Evolutionary conservation across 2,888 invertebrate genomes (phyloP), one percentile per base, ranked within the genome.

Genomic region (Argyra leucocephala): DNA sequence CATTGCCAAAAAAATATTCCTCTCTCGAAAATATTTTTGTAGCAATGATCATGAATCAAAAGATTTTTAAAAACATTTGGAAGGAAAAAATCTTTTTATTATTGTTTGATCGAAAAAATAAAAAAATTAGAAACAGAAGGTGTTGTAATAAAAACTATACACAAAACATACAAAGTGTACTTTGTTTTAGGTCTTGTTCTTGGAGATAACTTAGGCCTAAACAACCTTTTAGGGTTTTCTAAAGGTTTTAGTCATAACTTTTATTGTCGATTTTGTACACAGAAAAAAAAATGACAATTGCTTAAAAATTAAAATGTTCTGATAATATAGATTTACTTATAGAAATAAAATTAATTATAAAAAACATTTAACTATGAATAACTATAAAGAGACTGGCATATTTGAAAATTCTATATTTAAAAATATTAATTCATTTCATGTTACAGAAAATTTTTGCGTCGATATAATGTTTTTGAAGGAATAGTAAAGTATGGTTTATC

Each of bases 61-160:
- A 63, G 37, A 63, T 22, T 36, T n/a, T n/a, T 63, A 21, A 65
- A 65, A 37, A 31, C 36, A 3, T 65, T 63, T 24, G 37, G 1
- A 15, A 62, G 22, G 15, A 22, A 58, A 18, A 65, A 59, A 22
- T 63, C 58, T 62, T 63, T 61, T 15, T 15, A 5, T 12, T 22
- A 5, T 12, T 22, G 26, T 10, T 22, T 64, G 37, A 37, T 66
- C 12, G 63, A 62, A 37, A 37, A 24, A 26, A 64, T 64, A 62
- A 66, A 66, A 58, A 64, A 64, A 23, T 62, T 64, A 31, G 64
- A 64, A 63, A 57, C 57, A 24, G 64, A 64, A 22, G 63, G 64
- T n/a, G 36, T 64, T 3, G 36, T 58, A 57, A 48, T 66, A 59
- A n/a, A 22, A 58, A 61, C 24, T 37, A 26, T n/a, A 59, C 37